Base-by-base conservation (phyloP, 2,113 vertebrate genomes). In the Pleuronectes platessa region DNA sequence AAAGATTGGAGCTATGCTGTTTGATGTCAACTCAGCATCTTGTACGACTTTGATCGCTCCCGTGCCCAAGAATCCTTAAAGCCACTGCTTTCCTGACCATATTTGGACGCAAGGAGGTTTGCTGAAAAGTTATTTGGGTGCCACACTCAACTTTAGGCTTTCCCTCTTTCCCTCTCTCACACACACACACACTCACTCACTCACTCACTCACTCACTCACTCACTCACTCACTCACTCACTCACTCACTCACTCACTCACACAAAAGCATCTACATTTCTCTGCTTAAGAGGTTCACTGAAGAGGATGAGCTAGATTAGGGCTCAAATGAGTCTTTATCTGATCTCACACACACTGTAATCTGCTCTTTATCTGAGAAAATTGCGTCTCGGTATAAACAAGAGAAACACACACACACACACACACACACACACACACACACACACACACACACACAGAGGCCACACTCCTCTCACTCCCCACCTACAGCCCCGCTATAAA, bases 401-500 rank as follows among this genome's bases (percentile, higher is more conserved):
- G 71, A 86, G 74, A 78, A 76, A 74, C 69, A 54, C 76, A 27
- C 26, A 27, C 26, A 27, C 26, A 27, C 26, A 4, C 26, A 27
- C 26, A 27, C 26, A 27, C 26, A 27, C 26, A 27, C 26, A 76
- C 47, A 49, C 47, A 49, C 47, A 49, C 47, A 49, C 47, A 49
- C 47, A 47, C 42, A 45, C 47, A 49, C 47, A 49, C 47, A 49
- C 47, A 49, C 47, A 51, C 47, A 71, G 20, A 86, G 85, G 83
- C 68, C 81, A 81, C 84, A 76, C 82, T 88, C 76, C 80, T 68
- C 86, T 91, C 87, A 83, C 85, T 85, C 35, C 27, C 86, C 92
- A 90, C 90, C 90, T 92, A 89, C 90, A 85, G 66, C 83, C 80
- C 71, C 35, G 37, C 90, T 90, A 90, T 82, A 89, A 91, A 92